Evolutionary conservation across 2,113 vertebrate genomes (phyloP), one percentile per base, ranked within the genome.

Genomic region (Pelodiscus sinensis): DNA sequence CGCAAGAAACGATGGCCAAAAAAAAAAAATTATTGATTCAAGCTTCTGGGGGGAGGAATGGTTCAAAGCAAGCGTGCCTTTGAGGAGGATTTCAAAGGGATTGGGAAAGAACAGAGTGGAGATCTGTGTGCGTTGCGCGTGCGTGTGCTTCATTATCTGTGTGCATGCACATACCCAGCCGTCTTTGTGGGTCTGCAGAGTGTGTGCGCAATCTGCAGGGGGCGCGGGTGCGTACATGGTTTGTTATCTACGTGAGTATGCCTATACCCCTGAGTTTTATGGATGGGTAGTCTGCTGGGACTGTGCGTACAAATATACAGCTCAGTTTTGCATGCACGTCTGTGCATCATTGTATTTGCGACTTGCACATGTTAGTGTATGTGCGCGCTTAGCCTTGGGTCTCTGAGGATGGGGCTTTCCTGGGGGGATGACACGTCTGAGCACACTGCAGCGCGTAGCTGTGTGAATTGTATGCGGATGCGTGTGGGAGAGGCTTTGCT

Each of bases 41-140:
- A 2, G 68, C 35, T 85, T 57, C 35, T 24, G 25, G 54, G 3
- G 35, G 24, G 68, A 77, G 68, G 68, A 71, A 38, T 35, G 8
- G 68, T 55, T 35, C 31, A 71, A 68, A 75, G 38, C 19, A 6
- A 56, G 68, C 3, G 11, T 8, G 35, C 50, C 84, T 75, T 31
- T 31, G 84, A 77, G 84, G 68, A 25, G 84, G 84, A 24, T 85
- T 77, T 57, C 54, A 77, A 85, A 57, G 84, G 25, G 51, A 9
- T 3, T 51, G 62, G 82, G 65, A 21, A 55, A 58, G 13, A 60
- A 8, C 58, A n/a, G 16, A 4, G 2, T 22, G 0, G 81, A 2
- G 1, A 0, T 13, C 19, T 1, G 35, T 0, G 81, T 16, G 9
- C 9, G 31, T 52, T 29, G 6, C 2, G 1, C 4, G 2, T 50